Conservation (phyloP, 2,797 vertebrate species). For the Sphenodon punctatus region DNA sequence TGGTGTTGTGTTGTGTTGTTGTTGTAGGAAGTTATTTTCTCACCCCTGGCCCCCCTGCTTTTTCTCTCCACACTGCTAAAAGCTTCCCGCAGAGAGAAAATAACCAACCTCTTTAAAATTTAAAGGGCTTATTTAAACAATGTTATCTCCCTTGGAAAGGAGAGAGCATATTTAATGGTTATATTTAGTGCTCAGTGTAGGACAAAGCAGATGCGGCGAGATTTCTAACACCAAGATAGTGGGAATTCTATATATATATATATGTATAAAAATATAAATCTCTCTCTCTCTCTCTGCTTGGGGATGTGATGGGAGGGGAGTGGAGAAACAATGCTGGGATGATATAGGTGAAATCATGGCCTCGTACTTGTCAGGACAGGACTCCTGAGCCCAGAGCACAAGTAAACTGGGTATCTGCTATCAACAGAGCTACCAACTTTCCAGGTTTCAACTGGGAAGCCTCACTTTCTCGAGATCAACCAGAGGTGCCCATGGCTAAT, state of each 20-base stretch:
- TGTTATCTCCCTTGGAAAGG: constrained; percentile 32
- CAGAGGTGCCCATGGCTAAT: too few relatives aligned
- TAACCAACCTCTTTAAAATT: constrained; percentile 44
- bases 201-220: constrained; percentile 34
- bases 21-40: background rate
- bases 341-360: background rate
- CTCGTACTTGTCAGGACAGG: too few relatives aligned
- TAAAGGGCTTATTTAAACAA: constrained; percentile 63
- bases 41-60: background rate
- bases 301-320: too few relatives aligned
- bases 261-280: too few relatives aligned
- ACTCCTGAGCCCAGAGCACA: too few relatives aligned
- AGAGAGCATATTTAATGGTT: constrained; percentile 26
- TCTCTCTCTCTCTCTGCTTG: too few relatives aligned
- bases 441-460: too few relatives aligned
- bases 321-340: background rate
- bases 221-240: background rate
- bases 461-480: too few relatives aligned
- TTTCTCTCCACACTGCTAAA: background rate
- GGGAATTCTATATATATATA: constrained; percentile 32
- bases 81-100: background rate
- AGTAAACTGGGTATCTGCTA: too few relatives aligned
- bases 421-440: too few relatives aligned
- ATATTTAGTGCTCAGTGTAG: constrained; percentile 23
- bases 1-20: background rate